These are phyloP conservation scores for Acleris cristana DNA, from an alignment of 2,888 invertebrate species.

Conservation along the genomic window DNA sequence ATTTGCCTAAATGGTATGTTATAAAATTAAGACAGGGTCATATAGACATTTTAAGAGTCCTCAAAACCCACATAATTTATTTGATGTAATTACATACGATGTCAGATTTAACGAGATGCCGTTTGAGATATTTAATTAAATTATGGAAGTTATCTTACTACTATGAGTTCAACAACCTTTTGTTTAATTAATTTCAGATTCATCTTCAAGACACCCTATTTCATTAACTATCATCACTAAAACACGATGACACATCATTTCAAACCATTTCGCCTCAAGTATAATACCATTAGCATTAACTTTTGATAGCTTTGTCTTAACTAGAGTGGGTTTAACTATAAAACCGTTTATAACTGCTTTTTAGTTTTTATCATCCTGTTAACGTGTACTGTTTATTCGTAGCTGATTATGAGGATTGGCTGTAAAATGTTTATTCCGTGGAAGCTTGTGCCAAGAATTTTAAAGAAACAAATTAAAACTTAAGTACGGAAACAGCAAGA, in stretches of 20 bases:
- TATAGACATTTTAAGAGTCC: no score
- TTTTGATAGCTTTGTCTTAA: slow-evolving; percentile 41
- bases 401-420: slow-evolving; percentile 32
- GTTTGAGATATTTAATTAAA: no score
- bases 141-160: no score
- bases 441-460: neutral
- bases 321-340: slow-evolving; percentile 42
- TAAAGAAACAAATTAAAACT: neutral
- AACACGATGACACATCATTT: slow-evolving; percentile 21
- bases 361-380: slow-evolving; percentile 38
- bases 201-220: neutral
- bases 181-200: neutral
- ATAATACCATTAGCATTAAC: slow-evolving; percentile 46
- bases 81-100: no score
- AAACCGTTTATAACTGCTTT: slow-evolving; percentile 44
- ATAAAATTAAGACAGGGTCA: no score
- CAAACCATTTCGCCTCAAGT: slow-evolving; percentile 30
- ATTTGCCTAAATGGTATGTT: no score
- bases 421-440: slow-evolving; percentile 34
- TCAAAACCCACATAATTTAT: no score
- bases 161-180: neutral
- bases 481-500: neutral
- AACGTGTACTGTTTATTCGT: slow-evolving; percentile 35
- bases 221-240: neutral
- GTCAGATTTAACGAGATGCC: no score